Conservation (phyloP, 1,140 invertebrate genomes). For the Holotrichia oblita region DNA sequence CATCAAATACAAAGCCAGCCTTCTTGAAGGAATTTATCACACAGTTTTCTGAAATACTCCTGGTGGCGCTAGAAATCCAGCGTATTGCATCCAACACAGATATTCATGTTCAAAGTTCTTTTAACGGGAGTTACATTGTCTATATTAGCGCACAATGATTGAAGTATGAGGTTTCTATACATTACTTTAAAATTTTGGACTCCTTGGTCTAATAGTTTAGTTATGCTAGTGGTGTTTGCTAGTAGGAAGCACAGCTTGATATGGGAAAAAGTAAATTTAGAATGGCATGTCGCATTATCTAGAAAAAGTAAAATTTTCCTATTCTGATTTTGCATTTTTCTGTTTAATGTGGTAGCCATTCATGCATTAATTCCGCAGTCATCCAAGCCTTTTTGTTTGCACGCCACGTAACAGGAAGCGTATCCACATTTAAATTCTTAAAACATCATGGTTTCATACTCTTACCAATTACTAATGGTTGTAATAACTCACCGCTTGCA, state of each 20-base stretch:
- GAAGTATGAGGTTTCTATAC: too few species aligned
- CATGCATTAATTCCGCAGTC: slow-evolving; percentile 2
- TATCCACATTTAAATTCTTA: too few species aligned
- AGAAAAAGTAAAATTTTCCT: background rate
- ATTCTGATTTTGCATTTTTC: background rate
- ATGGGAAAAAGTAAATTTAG: background rate
- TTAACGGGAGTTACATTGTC: too few species aligned
- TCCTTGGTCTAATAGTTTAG: background rate
- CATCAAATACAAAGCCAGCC: background rate
- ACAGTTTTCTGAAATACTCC: background rate
- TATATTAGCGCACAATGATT: too few species aligned
- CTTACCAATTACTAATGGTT: too few species aligned
- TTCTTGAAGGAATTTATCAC: background rate
- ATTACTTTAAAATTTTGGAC: background rate
- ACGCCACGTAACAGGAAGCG: slow-evolving; percentile 3
- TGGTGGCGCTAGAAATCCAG: too few species aligned
- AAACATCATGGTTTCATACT: too few species aligned
- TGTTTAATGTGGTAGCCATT: background rate
- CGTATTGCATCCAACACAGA: too few species aligned
- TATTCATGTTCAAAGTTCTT: too few species aligned
- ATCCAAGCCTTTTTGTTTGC: background rate
- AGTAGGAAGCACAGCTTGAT: background rate
- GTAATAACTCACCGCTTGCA: background rate
- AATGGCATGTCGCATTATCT: background rate
- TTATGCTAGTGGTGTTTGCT: slow-evolving; percentile 12